These are phyloP conservation scores for Latrodectus hesperus DNA, from an alignment of 2,888 invertebrate species.

Conservation along the genomic window DNA sequence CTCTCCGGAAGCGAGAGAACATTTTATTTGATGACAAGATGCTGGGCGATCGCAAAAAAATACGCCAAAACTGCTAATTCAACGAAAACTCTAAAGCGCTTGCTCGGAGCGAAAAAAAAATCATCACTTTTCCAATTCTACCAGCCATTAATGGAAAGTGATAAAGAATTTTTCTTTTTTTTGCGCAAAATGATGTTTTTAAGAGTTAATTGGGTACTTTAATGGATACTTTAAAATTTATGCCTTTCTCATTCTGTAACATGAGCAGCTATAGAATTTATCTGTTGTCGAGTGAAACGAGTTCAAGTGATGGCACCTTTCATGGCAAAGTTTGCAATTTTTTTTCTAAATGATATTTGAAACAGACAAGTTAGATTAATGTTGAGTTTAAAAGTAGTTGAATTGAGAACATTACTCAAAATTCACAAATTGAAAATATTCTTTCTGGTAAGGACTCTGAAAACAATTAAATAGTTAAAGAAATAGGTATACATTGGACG, in stretches of 20 bases:
- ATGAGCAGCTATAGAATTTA: background rate
- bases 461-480: too few relatives aligned
- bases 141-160: background rate
- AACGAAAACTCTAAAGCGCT: background rate
- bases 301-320: too few relatives aligned
- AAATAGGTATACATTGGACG: too few relatives aligned
- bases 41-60: background rate
- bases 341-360: too few relatives aligned
- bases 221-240: background rate
- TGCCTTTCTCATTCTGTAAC: background rate
- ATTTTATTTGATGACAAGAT: conserved; percentile 9
- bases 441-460: too few relatives aligned
- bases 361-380: too few relatives aligned
- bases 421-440: too few relatives aligned
- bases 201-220: background rate
- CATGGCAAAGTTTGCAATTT: too few relatives aligned
- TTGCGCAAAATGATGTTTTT: background rate
- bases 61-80: background rate
- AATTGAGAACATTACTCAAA: too few relatives aligned
- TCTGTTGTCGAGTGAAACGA: background rate
- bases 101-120: too few relatives aligned
- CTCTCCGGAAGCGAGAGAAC: background rate
- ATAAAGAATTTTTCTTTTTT: background rate
- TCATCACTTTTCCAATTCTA: background rate
- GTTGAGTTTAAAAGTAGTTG: too few relatives aligned